Evolutionary conservation across 2,888 invertebrate genomes (phyloP).

Genomic region (Itoplectis maculator): DNA sequence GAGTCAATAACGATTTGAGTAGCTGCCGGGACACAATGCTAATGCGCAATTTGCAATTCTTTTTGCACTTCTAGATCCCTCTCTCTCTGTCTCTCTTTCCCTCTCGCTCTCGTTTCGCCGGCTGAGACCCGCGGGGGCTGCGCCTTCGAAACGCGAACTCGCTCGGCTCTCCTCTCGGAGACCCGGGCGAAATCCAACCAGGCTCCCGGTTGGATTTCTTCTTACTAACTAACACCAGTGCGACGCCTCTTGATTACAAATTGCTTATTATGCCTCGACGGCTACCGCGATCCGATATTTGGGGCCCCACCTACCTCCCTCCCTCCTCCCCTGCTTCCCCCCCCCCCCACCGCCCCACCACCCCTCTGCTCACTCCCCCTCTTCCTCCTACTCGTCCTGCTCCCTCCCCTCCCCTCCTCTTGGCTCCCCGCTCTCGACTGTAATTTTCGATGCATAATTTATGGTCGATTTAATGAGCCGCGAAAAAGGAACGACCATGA

Average conservation of each 20-base stretch:
- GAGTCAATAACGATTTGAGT: conserved; percentile 79
- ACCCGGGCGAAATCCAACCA: conserved; percentile 53
- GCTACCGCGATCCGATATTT: conserved; percentile 67
- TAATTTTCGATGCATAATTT: conserved; percentile 85
- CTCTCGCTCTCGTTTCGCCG: conserved; percentile 31
- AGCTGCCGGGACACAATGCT: conserved; percentile 79
- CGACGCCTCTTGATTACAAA: conserved; percentile 84
- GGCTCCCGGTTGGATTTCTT: conserved; percentile 76
- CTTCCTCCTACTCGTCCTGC: too few species aligned
- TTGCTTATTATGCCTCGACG: conserved; percentile 82
- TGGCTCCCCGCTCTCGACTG: conserved; percentile 71
- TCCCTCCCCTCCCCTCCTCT: too few species aligned
- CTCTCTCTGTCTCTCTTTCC: conserved; percentile 31
- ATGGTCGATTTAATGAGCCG: conserved; percentile 84
- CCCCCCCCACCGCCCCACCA: too few species aligned
- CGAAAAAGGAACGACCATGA: conserved; percentile 81
- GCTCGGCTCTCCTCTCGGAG: conserved; percentile 39
- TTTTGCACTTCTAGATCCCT: conserved; percentile 72
- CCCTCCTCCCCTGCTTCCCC: too few species aligned
- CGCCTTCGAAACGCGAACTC: conserved; percentile 54
- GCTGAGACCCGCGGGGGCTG: conserved; percentile 70
- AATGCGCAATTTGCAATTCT: conserved; percentile 82
- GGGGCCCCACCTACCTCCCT: conserved; percentile 43
- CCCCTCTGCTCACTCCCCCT: too few species aligned
- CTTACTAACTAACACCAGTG: conserved; percentile 81